Conservation (phyloP, 1,140 invertebrate genomes). For the Euborellia annulipes region DNA sequence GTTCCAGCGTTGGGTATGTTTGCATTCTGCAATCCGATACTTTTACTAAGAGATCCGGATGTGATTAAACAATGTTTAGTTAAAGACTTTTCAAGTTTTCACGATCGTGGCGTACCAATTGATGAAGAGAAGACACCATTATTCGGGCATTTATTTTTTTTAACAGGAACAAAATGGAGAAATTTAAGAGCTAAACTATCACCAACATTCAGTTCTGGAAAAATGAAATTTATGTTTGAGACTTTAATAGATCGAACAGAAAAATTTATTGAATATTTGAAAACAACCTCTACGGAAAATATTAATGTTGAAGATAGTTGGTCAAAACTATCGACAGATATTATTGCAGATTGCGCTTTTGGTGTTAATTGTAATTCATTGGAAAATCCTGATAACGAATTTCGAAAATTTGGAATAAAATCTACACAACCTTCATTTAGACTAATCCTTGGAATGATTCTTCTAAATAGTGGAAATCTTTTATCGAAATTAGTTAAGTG, state of each 20-base stretch:
- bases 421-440: no score
- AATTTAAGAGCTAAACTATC: conserved; percentile 28
- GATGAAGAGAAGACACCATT: conserved; percentile 25
- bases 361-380: conserved; percentile 14
- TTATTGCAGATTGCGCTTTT: conserved; percentile 14
- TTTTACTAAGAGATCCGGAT: conserved; percentile 31
- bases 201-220: conserved; percentile 30
- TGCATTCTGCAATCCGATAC: conserved; percentile 28
- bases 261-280: neutral
- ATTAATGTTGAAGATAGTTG: conserved; percentile 8
- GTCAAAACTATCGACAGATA: conserved; percentile 15
- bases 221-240: conserved; percentile 32
- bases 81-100: conserved; percentile 33
- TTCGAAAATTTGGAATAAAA: no score
- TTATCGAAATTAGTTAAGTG: no score
- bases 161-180: conserved; percentile 25
- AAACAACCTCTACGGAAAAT: conserved; percentile 3
- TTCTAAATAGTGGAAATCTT: no score
- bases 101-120: conserved; percentile 27
- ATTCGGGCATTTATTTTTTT: conserved; percentile 1
- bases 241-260: neutral
- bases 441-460: no score
- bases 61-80: conserved; percentile 30
- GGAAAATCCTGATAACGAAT: conserved; percentile 25
- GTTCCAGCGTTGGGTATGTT: conserved; percentile 34